These are phyloP conservation scores for Saxicola maurus DNA, from an alignment of 2,797 vertebrate species.

Conservation along the genomic window DNA sequence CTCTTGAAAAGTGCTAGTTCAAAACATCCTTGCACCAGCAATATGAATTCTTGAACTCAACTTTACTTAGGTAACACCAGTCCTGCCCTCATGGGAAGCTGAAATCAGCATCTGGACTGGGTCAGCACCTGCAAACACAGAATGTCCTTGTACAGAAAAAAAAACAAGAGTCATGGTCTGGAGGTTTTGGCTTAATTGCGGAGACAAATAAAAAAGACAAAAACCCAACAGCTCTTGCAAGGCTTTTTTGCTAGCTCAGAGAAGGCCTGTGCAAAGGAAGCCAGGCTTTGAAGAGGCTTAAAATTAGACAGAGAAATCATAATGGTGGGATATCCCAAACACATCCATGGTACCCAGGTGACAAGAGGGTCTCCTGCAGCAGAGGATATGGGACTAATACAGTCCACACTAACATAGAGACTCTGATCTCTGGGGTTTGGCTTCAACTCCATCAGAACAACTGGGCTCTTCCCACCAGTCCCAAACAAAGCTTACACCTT, in stretches of 20 bases:
- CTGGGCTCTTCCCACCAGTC: not conserved
- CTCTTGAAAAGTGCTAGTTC: not conserved
- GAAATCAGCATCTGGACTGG: not conserved
- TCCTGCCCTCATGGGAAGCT: not conserved
- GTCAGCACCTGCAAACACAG: not conserved
- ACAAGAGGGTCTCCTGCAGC: not conserved
- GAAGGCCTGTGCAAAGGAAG: not conserved
- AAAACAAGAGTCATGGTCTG: not conserved
- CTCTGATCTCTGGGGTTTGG: not conserved
- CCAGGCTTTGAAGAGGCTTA: not conserved
- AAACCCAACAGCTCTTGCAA: not conserved
- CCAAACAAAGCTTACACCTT: not conserved
- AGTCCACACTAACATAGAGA: not conserved
- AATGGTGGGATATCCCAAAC: not conserved
- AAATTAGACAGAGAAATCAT: not conserved
- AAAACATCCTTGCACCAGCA: not conserved
- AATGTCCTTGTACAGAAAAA: not conserved
- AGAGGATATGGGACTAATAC: not conserved
- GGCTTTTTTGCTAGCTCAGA: not conserved
- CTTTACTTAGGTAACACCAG: not conserved
- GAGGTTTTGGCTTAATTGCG: not conserved
- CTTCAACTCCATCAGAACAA: not conserved
- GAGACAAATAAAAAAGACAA: not conserved
- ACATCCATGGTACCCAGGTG: not conserved
- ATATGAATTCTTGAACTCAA: not conserved